These are phyloP conservation scores for Pitta sordida DNA, from an alignment of 2,113 vertebrate species.

Conservation along the genomic window DNA sequence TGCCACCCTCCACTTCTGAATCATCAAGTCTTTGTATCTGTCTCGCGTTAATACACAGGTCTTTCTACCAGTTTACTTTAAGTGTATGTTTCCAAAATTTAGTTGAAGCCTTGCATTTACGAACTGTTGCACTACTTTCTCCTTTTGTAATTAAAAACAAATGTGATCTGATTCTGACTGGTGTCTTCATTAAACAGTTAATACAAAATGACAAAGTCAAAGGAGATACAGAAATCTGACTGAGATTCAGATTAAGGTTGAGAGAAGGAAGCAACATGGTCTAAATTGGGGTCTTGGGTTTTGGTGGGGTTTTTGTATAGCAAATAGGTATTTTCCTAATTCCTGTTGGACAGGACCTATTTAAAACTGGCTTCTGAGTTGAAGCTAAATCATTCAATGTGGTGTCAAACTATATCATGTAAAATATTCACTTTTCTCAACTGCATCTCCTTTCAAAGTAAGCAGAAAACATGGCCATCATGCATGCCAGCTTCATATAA, in stretches of 20 bases:
- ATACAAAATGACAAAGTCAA: not conserved
- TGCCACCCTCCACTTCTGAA: not conserved
- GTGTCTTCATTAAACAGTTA: not conserved
- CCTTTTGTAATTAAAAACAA: not conserved
- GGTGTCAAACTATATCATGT: not conserved
- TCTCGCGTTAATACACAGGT: not conserved
- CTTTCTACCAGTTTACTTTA: not conserved
- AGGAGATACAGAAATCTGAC: not conserved
- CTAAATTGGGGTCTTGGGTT: not conserved
- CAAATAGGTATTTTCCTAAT: not conserved
- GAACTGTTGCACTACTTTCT: not conserved
- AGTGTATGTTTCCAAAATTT: not conserved
- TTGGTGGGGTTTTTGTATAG: not conserved
- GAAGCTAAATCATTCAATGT: not conserved
- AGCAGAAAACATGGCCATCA: not conserved
- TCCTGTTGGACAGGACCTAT: not conserved
- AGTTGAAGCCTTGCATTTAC: not conserved
- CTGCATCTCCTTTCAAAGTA: not conserved
- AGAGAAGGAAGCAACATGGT: not conserved
- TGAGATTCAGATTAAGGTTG: fast-evolving
- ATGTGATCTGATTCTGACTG: not conserved
- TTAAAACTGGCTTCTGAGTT: not conserved
- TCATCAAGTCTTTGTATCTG: no score
- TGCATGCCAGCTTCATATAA: not conserved
- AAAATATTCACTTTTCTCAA: not conserved